phyloP scores from a whole-genome alignment of 2,888 invertebrate species.

The Heliconius aoede region DNA sequence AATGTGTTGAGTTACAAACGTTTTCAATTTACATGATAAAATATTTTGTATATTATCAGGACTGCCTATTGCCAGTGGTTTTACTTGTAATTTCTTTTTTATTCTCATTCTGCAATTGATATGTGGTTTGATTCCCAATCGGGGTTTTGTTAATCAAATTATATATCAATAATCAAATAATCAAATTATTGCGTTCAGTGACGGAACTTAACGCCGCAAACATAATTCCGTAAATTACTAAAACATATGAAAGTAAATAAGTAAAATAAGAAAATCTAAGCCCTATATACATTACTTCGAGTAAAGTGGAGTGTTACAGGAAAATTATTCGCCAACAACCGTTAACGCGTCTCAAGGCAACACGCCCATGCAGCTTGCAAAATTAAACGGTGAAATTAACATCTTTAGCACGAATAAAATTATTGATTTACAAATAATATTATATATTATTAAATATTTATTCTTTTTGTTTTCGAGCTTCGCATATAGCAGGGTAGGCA shows the following conservation, averaged over 20 bases:
- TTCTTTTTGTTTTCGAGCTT: background rate
- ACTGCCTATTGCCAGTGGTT: background rate
- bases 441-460: background rate
- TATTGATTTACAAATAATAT: conserved; percentile 7
- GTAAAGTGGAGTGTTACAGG: conserved; percentile 6
- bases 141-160: background rate
- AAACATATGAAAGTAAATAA: background rate
- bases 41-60: background rate
- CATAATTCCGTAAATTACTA: background rate
- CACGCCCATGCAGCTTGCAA: conserved; percentile 31
- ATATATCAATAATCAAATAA: too few species aligned
- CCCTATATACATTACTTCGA: background rate
- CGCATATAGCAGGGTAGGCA: too few species aligned
- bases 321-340: conserved; percentile 14
- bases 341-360: conserved; percentile 34
- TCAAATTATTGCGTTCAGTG: too few species aligned
- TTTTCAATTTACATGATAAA: conserved; percentile 27
- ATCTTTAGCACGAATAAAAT: conserved; percentile 4
- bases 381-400: conserved; percentile 20
- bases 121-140: background rate
- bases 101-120: background rate
- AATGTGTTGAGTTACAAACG: conserved; percentile 24
- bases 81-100: background rate
- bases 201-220: background rate
- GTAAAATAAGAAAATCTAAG: too few species aligned